Percentiles rank a stretch among this genome's conserved stretches.
Conservation (phyloP, 2,888 invertebrate species). For the Saturnia japonica region DNA sequence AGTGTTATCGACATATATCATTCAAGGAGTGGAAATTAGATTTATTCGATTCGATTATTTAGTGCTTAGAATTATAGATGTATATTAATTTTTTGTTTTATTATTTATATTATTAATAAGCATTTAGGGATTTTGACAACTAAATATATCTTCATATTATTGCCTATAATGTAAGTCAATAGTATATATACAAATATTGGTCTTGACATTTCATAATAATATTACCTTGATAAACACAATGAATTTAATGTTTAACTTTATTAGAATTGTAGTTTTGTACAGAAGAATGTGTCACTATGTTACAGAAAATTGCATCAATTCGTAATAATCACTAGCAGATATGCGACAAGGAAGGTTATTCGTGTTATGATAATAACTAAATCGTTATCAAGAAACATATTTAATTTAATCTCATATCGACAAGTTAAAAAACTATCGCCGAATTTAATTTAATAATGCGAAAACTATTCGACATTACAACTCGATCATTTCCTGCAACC, state of each 20-base stretch:
- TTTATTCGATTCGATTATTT: background rate
- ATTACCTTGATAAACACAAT: background rate
- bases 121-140: background rate
- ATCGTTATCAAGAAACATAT: background rate
- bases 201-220: background rate
- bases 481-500: no score
- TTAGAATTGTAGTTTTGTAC: background rate
- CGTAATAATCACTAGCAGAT: background rate
- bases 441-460: no score
- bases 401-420: no score
- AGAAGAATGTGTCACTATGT: background rate
- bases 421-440: no score
- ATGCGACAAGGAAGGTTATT: background rate
- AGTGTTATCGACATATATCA: background rate
- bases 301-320: background rate
- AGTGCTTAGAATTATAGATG: background rate
- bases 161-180: background rate
- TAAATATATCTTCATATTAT: background rate
- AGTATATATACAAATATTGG: background rate
- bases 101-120: background rate
- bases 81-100: background rate
- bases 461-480: no score
- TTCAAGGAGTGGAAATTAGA: background rate
- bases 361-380: background rate
- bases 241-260: background rate